Percentiles rank a stretch among this genome's conserved stretches.
Conservation (phyloP, 1,140 invertebrate species). For the Drosophila busckii region DNA sequence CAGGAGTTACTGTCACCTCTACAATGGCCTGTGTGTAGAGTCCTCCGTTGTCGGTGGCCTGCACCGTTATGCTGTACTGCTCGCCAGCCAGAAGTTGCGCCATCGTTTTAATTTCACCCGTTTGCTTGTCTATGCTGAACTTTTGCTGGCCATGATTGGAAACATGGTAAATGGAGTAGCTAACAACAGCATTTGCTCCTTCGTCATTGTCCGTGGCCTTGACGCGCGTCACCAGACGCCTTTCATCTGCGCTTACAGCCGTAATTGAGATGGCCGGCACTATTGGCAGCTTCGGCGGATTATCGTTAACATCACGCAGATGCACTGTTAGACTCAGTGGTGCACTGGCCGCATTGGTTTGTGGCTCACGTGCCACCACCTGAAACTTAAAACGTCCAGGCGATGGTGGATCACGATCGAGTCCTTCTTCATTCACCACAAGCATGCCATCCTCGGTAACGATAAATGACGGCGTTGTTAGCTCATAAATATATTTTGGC, state of each 20-base stretch:
- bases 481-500: slow-evolving; percentile 88
- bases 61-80: slow-evolving; percentile 92
- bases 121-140: slow-evolving; percentile 90
- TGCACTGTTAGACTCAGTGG: slow-evolving; percentile 89
- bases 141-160: slow-evolving; percentile 92
- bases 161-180: slow-evolving; percentile 92
- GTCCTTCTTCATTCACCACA: slow-evolving; percentile 88
- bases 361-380: slow-evolving; percentile 88
- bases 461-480: slow-evolving; percentile 90
- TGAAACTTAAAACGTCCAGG: slow-evolving; percentile 89
- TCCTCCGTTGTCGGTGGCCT: slow-evolving; percentile 86
- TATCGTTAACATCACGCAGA: slow-evolving; percentile 91
- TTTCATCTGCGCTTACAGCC: slow-evolving; percentile 89
- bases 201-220: slow-evolving; percentile 92
- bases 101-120: slow-evolving; percentile 87
- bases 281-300: slow-evolving; percentile 88
- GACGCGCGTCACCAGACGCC: too few relatives aligned
- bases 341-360: slow-evolving; percentile 87
- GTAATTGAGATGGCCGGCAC: slow-evolving; percentile 88
- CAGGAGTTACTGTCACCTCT: slow-evolving; percentile 88
- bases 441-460: slow-evolving; percentile 87
- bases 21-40: slow-evolving; percentile 89
- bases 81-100: slow-evolving; percentile 90
- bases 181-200: slow-evolving; percentile 89
- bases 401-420: slow-evolving; percentile 93